Base-by-base conservation (phyloP, 1,140 invertebrate genomes). In the Magallana gigas region DNA sequence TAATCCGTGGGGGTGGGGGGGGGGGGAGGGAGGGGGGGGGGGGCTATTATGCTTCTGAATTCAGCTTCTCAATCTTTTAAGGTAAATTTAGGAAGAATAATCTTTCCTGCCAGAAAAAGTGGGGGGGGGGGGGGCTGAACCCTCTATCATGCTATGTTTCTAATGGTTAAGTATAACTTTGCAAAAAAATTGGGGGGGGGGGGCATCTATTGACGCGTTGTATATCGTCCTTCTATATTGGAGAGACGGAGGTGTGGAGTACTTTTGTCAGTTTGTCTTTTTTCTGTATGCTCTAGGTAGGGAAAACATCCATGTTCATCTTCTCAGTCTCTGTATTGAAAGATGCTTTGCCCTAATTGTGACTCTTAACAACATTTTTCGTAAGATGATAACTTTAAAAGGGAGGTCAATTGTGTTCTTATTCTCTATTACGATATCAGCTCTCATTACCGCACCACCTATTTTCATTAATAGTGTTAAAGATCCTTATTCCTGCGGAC, bases 331-430 rank as follows among this genome's bases (percentile, higher is more conserved):
- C 60, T 64, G 60, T 64, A 64, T 18, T 16, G 60, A 64, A 64
- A 64, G 60, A 64, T 64, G 60, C 18, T 64, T 64, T 64, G 60
- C 60, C 60, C 60, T 64, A 7, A 64, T n/a, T 18, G 18, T 64
- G 60, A 16, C 60, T n/a, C 16, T 18, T n/a, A 64, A 64, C 18
- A 16, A n/a, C 16, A n/a, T n/a, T 64, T 64, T 64, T 64, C 60
- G 60, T 7, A 64, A 64, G 18, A 64, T 64, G 60, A 64, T 64
- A 64, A 64, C 60, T 18, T n/a, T 64, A n/a, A 64, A 64, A 64
- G 18, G 60, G 16, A 14, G 60, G 18, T 7, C 18, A 7, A 64
- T 64, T n/a, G 16, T 16, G 5, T 16, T 64, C 6, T 14, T 14
- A 64, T 1, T 64, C 18, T 64, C 60, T 64, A 18, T 64, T 7